A percentile compares a stretch with the other conserved stretches of the same genome.
Evolutionary conservation across 37 sponge, comb jelly and placozoan genomes (phyloP).

Genomic region (Eunapius fragilis): DNA sequence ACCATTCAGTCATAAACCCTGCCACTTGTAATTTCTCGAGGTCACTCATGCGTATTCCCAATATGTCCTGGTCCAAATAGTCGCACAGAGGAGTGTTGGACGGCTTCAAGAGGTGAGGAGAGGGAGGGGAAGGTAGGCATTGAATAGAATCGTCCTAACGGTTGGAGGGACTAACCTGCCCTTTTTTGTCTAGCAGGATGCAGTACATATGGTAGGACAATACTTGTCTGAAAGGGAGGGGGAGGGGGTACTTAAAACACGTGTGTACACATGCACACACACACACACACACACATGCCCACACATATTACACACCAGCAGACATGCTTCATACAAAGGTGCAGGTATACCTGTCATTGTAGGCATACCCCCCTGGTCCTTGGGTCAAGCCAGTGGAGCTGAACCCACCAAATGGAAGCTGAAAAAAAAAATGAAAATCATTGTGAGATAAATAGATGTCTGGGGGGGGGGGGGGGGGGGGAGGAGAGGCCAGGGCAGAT

Average conservation of each 20-base stretch:
- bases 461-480: not conserved
- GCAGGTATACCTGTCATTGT: slow-evolving; percentile 60
- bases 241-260: not conserved
- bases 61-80: slow-evolving; percentile 34
- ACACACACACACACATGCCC: not conserved
- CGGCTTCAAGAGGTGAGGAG: slow-evolving; percentile 18
- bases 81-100: slow-evolving; percentile 47
- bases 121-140: not conserved
- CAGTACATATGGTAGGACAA: slow-evolving; percentile 77
- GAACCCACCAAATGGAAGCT: slow-evolving; percentile 53
- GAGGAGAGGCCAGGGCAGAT: not conserved
- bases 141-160: not conserved
- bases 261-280: not conserved
- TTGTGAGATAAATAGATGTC: not conserved
- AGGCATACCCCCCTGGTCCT: slow-evolving; percentile 80
- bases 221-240: slow-evolving; percentile 49
- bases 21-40: slow-evolving; percentile 62
- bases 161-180: slow-evolving; percentile 40
- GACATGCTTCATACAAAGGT: not conserved
- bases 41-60: slow-evolving; percentile 53
- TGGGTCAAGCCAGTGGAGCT: slow-evolving; percentile 65
- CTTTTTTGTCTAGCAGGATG: slow-evolving; percentile 55
- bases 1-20: slow-evolving; percentile 86
- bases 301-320: not conserved
- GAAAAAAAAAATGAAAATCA: not conserved